phyloP scores from a whole-genome alignment of 92 coral and sea anemone genomes.

The Montipora capitata region DNA sequence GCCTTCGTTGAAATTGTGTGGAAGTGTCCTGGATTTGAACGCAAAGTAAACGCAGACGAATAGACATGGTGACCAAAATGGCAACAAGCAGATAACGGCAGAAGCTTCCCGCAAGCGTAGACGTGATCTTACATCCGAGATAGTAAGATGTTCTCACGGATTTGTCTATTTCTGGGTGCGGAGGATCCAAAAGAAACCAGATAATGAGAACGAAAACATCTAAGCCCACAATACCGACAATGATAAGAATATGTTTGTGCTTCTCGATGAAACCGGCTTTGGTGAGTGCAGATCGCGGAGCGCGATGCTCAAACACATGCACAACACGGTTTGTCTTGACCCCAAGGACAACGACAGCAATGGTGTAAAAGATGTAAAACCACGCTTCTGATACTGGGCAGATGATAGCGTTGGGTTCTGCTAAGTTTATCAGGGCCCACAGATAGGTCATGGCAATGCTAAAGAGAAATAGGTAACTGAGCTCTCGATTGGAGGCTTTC shows the following conservation, averaged over 20 bases:
- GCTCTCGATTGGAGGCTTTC: slow-evolving; percentile 87
- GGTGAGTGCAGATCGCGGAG: slow-evolving; percentile 75
- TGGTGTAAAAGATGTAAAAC: slow-evolving; percentile 83
- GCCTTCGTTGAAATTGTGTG: slow-evolving; percentile 91
- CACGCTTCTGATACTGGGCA: slow-evolving; percentile 82
- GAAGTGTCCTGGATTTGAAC: slow-evolving; percentile 73
- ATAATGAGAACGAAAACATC: slow-evolving; percentile 65
- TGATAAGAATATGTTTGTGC: slow-evolving; percentile 72
- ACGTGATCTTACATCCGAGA: slow-evolving; percentile 60
- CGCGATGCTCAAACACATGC: slow-evolving; percentile 67
- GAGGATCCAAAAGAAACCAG: slow-evolving; percentile 79
- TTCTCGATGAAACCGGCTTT: slow-evolving; percentile 44
- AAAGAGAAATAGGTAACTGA: slow-evolving; percentile 79
- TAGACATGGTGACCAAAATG: slow-evolving; percentile 71
- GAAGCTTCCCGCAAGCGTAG: slow-evolving; percentile 60
- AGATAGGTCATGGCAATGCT: slow-evolving; percentile 84
- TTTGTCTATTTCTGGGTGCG: slow-evolving; percentile 73
- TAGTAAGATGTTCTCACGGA: slow-evolving; percentile 61
- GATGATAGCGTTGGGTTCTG: slow-evolving; percentile 66
- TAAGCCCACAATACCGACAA: slow-evolving; percentile 36
- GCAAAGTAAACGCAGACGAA: background rate
- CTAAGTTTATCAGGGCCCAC: slow-evolving; percentile 78
- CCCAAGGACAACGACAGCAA: slow-evolving; percentile 82
- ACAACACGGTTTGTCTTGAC: slow-evolving; percentile 87
- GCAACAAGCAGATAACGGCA: slow-evolving; percentile 77